These are phyloP conservation scores for Nibea coibor DNA, from an alignment of 2,113 vertebrate species.

Conservation along the genomic window DNA sequence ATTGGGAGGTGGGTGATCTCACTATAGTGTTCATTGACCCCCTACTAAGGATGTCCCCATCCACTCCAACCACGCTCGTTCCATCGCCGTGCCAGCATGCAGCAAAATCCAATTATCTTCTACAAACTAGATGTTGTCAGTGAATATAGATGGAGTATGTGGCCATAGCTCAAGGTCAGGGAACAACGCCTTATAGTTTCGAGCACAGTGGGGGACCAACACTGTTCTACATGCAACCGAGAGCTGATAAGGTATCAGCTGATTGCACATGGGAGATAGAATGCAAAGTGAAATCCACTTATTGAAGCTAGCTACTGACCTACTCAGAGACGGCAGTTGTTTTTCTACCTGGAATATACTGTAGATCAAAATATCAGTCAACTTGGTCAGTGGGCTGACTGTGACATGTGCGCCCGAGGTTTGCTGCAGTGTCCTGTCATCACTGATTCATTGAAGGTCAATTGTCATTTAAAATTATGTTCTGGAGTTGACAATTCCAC, in stretches of 20 bases:
- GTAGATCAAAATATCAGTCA: conserved; percentile 67
- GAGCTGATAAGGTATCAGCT: conserved; percentile 71
- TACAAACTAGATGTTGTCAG: conserved; percentile 78
- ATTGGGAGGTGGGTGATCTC: conserved; percentile 68
- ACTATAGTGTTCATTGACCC: conserved; percentile 72
- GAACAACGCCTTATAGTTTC: conserved; percentile 66
- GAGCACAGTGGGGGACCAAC: conserved; percentile 51
- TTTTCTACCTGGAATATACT: conserved; percentile 54
- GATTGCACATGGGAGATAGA: conserved; percentile 68
- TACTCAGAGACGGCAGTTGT: conserved; percentile 43
- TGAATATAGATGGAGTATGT: conserved; percentile 81
- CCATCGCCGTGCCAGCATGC: conserved; percentile 71
- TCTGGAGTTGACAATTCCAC: conserved; percentile 65
- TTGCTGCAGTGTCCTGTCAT: conserved; percentile 60
- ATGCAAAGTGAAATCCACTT: conserved; percentile 58
- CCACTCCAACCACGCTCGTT: conserved; percentile 47
- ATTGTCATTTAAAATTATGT: conserved; percentile 78
- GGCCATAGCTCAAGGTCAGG: conserved; percentile 78
- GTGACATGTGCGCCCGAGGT: conserved; percentile 72
- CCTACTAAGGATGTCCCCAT: conserved; percentile 72
- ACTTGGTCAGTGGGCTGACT: conserved; percentile 52
- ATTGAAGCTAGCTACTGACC: conserved; percentile 55
- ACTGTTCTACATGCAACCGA: conserved; percentile 62
- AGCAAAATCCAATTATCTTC: conserved; percentile 85
- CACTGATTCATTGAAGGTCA: conserved; percentile 80